Evolutionary conservation across 2,888 invertebrate genomes (phyloP), one percentile per base, ranked within the genome.

Genomic region (Saturnia pavonia): DNA sequence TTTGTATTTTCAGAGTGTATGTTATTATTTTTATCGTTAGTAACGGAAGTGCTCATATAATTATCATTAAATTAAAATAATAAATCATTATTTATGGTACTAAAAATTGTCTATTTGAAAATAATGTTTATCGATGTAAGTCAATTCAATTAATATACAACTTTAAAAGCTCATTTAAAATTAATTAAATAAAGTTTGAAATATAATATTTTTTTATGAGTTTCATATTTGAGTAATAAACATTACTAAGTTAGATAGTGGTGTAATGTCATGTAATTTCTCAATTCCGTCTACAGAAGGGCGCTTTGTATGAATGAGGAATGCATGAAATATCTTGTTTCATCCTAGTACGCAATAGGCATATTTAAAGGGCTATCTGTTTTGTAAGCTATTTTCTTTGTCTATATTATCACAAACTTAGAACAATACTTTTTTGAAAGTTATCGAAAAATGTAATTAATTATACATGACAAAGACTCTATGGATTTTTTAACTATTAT

Each of bases 301-400:
- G 51, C 45, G 75, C 76, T 75, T 75, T 76, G 76, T 78, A 75
- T 78, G 76, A 25, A 69, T 75, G 67, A 74, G 57, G 77, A 83
- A 82, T 80, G 80, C 75, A 78, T 80, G 72, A 78, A 79, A 75
- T 77, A 74, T 70, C 74, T 74, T 73, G 75, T 22, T 9, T 48
- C 54, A 54, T 54, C 78, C 80, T 81, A 72, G 76, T 76, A 71
- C 72, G 70, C 74, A 72, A 76, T 76, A 71, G 70, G 74, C 72
- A 70, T 74, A 74, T 78, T 75, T 78, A 76, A 73, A 75, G 76
- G 76, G 72, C 74, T 73, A 77, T 77, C 78, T 42, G 3, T 65
- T 65, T 69, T 14, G 27, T 60, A 60, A 60, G 6, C 14, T 60
- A 22, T 57, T 60, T 27, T 3, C 57, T 60, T 60, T 60, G 27